These are phyloP conservation scores for Mus musculus DNA, from an alignment of 2,113 vertebrate species.

Conservation along the genomic window GRCm39 chr12:57037501-57038000, in stretches of 20 bases:
- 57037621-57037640: neutral
- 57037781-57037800: neutral
- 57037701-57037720: neutral
- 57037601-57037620: neutral
- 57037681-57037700: neutral
- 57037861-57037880: slow-evolving; percentile 48
- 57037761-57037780: neutral
- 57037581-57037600: neutral
- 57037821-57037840: slow-evolving; percentile 17
- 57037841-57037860: slow-evolving; percentile 21
- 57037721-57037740: neutral
- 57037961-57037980: neutral
- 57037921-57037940: slow-evolving; percentile 2
- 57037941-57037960: neutral
- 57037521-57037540: neutral
- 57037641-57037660: neutral
- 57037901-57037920: slow-evolving; percentile 43
- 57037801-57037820: neutral
- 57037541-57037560: neutral
- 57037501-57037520: neutral
- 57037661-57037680: neutral
- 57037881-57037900: neutral
- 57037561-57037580: neutral
- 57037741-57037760: neutral
- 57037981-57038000: neutral